Conservation (phyloP, 2,797 vertebrate genomes). For the Astyanax mexicanus region DNA sequence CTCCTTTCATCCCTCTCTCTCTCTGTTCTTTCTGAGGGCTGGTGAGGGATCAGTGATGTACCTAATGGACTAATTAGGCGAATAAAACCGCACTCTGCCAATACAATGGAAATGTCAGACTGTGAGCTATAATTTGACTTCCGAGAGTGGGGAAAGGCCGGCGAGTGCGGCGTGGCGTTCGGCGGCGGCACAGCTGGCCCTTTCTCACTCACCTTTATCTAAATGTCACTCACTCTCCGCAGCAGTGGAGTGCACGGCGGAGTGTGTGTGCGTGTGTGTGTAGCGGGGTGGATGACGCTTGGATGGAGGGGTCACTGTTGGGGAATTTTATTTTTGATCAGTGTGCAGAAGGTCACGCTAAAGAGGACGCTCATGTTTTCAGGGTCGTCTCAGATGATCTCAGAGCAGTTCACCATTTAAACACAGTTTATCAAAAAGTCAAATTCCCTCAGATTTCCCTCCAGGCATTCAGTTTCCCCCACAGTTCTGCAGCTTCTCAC, state of each 20-base stretch:
- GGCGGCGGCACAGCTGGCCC: slow-evolving; percentile 52
- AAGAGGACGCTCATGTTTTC: not conserved
- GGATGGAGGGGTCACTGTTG: slow-evolving; percentile 35
- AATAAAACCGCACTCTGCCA: slow-evolving; percentile 67
- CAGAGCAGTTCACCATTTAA: slow-evolving; percentile 36
- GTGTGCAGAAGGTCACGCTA: not conserved
- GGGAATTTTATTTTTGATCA: no score
- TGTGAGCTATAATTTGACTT: slow-evolving; percentile 75
- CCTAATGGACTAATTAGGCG: slow-evolving; percentile 80
- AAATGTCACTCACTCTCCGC: slow-evolving; percentile 79
- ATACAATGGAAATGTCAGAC: slow-evolving; percentile 78
- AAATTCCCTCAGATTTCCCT: no score
- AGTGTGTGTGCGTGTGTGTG: slow-evolving; percentile 3
- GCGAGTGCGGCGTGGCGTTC: slow-evolving; percentile 63
- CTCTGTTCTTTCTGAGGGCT: slow-evolving; percentile 59
- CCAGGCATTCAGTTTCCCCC: not conserved
- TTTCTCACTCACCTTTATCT: slow-evolving; percentile 76
- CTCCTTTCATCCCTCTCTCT: slow-evolving; percentile 33
- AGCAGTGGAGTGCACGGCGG: slow-evolving; percentile 33
- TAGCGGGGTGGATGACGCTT: slow-evolving; percentile 4
- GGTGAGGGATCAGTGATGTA: slow-evolving; percentile 63
- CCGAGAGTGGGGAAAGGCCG: slow-evolving; percentile 70
- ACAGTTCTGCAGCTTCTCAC: not conserved
- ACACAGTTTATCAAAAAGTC: no score
- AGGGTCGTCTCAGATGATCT: slow-evolving; percentile 20